These are phyloP conservation scores for Psilopogon haemacephalus DNA, from an alignment of 2,113 vertebrate genomes.

Conservation along the genomic window DNA sequence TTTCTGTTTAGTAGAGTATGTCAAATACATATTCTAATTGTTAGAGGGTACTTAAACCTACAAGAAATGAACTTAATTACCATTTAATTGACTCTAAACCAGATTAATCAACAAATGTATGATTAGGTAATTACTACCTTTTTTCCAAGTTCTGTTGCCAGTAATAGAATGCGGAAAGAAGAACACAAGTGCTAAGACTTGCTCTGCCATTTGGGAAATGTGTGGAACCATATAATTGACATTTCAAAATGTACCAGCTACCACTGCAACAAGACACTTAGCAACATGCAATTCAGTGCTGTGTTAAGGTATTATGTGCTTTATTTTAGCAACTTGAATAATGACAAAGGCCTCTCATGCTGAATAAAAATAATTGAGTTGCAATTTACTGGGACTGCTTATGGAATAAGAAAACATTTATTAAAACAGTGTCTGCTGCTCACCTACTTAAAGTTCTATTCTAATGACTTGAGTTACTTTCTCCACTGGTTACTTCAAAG, in stretches of 20 bases:
- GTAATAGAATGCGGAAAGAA: neutral
- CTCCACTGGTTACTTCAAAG: neutral
- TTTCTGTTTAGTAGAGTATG: neutral
- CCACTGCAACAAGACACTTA: neutral
- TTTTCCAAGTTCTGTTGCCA: neutral
- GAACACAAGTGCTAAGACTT: neutral
- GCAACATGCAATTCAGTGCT: neutral
- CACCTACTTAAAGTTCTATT: neutral
- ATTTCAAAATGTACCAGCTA: neutral
- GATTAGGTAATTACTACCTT: neutral
- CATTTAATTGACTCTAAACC: neutral
- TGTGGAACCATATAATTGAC: neutral
- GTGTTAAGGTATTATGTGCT: neutral
- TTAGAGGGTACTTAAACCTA: neutral
- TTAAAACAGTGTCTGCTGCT: neutral
- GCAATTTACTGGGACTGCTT: neutral
- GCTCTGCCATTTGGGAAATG: neutral
- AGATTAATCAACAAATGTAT: neutral
- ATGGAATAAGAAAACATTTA: neutral
- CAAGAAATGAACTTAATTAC: neutral
- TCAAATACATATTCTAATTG: neutral
- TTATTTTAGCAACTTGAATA: neutral
- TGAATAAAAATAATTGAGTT: neutral
- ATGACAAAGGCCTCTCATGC: neutral
- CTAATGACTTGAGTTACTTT: neutral